Conservation (phyloP, 2,888 invertebrate species). For the Hydrotaea diabolus region DNA sequence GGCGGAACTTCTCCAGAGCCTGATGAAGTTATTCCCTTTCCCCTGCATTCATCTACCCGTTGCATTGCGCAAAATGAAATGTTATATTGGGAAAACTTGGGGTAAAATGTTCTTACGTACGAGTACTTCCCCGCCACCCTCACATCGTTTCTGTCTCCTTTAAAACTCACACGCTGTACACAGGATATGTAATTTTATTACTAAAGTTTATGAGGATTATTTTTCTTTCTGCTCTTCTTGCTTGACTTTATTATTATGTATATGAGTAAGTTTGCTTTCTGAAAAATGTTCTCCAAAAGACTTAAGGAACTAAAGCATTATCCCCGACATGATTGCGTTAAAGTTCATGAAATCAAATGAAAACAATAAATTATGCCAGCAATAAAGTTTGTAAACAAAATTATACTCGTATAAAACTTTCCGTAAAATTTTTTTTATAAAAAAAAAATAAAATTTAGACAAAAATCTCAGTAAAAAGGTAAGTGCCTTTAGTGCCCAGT, state of each 20-base stretch:
- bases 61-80: slow-evolving; percentile 59
- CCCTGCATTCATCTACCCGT: too few relatives aligned
- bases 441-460: too few relatives aligned
- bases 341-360: not conserved
- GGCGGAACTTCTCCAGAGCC: not conserved
- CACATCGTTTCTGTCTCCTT: not conserved
- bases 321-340: not conserved
- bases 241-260: not conserved
- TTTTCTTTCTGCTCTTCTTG: not conserved
- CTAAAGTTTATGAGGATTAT: not conserved
- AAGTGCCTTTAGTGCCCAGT: too few relatives aligned
- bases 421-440: too few relatives aligned
- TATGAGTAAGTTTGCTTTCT: too few relatives aligned
- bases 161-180: not conserved
- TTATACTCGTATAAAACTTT: too few relatives aligned
- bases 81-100: slow-evolving; percentile 20
- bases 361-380: not conserved
- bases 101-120: not conserved
- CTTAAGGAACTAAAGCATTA: not conserved
- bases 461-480: too few relatives aligned
- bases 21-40: not conserved
- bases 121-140: too few relatives aligned
- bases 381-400: too few relatives aligned
- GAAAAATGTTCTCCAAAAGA: not conserved
- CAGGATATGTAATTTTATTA: not conserved